Evolutionary conservation across 2,113 vertebrate species (phyloP), one percentile per base, ranked within the genome.

Genomic region (Cyanistes caeruleus): DNA sequence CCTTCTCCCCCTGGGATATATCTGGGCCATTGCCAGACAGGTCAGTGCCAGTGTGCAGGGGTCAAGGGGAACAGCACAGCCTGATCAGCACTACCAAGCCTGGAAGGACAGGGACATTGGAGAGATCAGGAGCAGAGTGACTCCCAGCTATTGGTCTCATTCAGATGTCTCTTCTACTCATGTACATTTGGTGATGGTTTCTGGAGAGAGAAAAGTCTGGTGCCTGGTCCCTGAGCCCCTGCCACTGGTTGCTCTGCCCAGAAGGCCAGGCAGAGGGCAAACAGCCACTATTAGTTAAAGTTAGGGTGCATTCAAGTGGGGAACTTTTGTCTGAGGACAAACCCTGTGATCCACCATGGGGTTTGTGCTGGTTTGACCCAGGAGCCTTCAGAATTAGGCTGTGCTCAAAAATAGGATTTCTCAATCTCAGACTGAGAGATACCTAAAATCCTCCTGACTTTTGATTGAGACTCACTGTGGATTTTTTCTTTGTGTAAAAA

Each of bases 41-140:
- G 9, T 43, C 41, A 31, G 3, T 44, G 31, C 19, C 60, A 49
- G 24, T 0, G 1, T 35, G 51, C 2, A 10, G 4, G 24, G 12
- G 1, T 49, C 27, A 19, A 24, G 15, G 16, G 25, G 7, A 69
- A 2, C 11, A 24, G 25, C 63, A 59, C 30, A 51, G 15, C 48
- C n/a, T n/a, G 15, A 24, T 16, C 46, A 63, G 33, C 0, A 0
- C 25, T 31, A 23, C 13, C 22, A 51, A 82, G 7, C n/a, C 17
- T 51, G 62, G 49, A 53, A n/a, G 30, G 46, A n/a, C 21, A 27
- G 52, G 19, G 15, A 59, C 31, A 6, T 7, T 13, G 35, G 35
- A 85, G 79, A n/a, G 15, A 10, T 20, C 31, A n/a, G 53, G 23
- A 59, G 63, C 44, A 48, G 18, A 73, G 49, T 1, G 69, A 30